These are phyloP conservation scores for Megalops cyprinoides DNA, from an alignment of 2,797 vertebrate species.

Conservation along the genomic window DNA sequence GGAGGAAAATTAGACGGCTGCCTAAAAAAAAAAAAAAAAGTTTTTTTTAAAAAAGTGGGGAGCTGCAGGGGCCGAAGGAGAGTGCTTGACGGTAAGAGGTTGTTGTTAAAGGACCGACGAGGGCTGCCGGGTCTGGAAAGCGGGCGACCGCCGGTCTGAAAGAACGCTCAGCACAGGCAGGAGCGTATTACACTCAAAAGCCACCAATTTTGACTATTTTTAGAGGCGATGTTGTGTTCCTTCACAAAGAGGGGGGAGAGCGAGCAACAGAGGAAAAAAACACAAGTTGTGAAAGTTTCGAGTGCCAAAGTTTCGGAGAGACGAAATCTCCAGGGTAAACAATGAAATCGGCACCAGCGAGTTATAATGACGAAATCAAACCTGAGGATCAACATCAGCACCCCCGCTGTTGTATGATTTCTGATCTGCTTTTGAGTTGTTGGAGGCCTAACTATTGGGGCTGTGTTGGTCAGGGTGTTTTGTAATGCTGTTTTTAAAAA, in stretches of 20 bases:
- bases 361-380: too few relatives aligned
- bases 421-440: too few relatives aligned
- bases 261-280: not conserved
- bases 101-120: slow-evolving; percentile 15
- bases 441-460: too few relatives aligned
- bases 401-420: too few relatives aligned
- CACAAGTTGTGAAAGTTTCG: not conserved
- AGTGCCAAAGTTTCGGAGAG: not conserved
- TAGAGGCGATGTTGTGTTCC: slow-evolving; percentile 16
- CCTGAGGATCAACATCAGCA: too few relatives aligned
- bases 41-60: not conserved
- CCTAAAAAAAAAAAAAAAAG: not conserved
- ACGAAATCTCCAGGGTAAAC: not conserved
- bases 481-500: too few relatives aligned
- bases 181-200: not conserved
- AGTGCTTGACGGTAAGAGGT: slow-evolving; percentile 23
- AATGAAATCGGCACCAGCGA: not conserved
- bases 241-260: too few relatives aligned
- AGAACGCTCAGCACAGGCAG: not conserved
- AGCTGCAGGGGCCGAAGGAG: not conserved
- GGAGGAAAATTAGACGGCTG: slow-evolving; percentile 18
- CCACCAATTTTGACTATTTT: slow-evolving; percentile 32
- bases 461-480: too few relatives aligned
- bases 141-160: not conserved
- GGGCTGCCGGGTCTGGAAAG: not conserved